Base-by-base conservation (phyloP, 2,113 vertebrate genomes). In the Nettapus auritus region DNA sequence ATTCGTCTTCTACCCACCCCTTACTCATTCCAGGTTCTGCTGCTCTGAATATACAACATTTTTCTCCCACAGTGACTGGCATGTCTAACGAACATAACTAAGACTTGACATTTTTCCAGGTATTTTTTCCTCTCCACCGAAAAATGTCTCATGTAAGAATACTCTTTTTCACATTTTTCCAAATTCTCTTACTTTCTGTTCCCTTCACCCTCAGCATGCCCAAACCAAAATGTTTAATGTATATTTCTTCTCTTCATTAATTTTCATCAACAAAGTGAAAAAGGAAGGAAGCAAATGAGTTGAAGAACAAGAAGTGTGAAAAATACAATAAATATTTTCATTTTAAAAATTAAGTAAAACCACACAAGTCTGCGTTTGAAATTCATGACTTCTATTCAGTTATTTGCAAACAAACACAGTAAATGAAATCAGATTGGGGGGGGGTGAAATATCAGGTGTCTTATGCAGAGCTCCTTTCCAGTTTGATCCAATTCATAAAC, bases 401-500 rank as follows among this genome's bases (percentile, higher is more conserved):
- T 40, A 5, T 75, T 89, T 87, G 69, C 83, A 82, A 81, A 64
- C 38, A 25, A 2, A 18, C 2, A 28, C 48, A 80, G 56, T 13
- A 17, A 71, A 31, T 38, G 60, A 52, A 4, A 31, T 46, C 1
- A 0, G 74, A 33, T 3, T 10, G n/a, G n/a, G n/a, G 55, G 40
- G 29, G 36, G 22, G 13, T 60, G 67, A 36, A 66, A 56, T 1
- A 71, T 81, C 88, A 96, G 89, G 77, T 84, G 86, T n/a, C 90
- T 77, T 76, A 67, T 74, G 52, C 86, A 93, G 22, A 77, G 34
- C 63, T 90, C 67, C 85, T 40, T 84, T 34, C 15, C 62, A 79
- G 42, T 4, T 48, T 75, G 89, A 14, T 11, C 42, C 25, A 79
- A 71, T 17, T 67, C 63, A 50, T 66, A 74, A 46, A 42, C 4